Base-by-base conservation (phyloP, 2,113 vertebrate species). In the Puntigrus tetrazona region DNA sequence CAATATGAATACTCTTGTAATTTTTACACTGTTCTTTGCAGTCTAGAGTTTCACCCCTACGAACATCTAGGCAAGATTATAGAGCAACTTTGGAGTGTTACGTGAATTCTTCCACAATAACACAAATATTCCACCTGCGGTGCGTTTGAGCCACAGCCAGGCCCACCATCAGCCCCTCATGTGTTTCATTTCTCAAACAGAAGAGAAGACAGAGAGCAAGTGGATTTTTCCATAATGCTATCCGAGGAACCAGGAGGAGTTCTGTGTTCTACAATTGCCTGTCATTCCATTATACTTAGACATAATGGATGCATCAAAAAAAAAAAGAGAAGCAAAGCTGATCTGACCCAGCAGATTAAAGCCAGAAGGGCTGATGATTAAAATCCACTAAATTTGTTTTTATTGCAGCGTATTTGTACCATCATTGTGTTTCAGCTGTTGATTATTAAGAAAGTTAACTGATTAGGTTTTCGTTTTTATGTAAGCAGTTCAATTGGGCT, bases 71-170 rank as follows among this genome's bases (percentile, higher is more conserved):
- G 27, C 41, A 76, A 65, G 47, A 81, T 45, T 78, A 65, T 82
- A 47, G 59, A 63, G 83, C 65, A 82, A 84, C 86, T 84, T 76
- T 69, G 70, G 87, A 70, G 57, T 76, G 3, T 88, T 43, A 59
- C 79, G 73, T 80, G 78, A 84, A 90, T 89, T 92, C 90, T 89
- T 89, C 63, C 36, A 82, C 85, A 83, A 27, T 80, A 88, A 91
- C 70, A 43, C 84, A 86, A 78, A 86, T 88, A 92, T 90, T 91
- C 90, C 90, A 87, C 87, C 85, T 91, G 91, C 50, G 61, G 43
- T 67, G 55, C 55, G 87, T 91, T 84, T 88, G 84, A 89, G 72
- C 87, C 78, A 78, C 81, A 75, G 87, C 84, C 78, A 79, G 77
- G 72, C 89, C 74, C 78, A 78, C 69, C 61, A 55, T 69, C 59